Evolutionary conservation across 2,888 invertebrate species (phyloP), one percentile per base, ranked within the genome.

Genomic region (Hecatera dysodea): DNA sequence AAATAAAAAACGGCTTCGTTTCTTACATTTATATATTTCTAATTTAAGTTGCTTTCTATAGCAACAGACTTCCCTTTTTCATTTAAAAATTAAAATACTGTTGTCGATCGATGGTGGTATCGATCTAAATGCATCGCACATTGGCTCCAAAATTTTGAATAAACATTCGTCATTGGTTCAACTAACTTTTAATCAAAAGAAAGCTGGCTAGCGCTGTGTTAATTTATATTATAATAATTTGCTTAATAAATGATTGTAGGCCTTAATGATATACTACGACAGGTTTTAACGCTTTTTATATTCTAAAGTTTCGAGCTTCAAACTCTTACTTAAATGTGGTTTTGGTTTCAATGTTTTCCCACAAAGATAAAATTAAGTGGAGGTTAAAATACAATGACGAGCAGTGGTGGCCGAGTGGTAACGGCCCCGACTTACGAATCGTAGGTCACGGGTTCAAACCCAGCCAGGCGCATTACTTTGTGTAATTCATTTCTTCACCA

Each of bases 201-300:
- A 81, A 81, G 72, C 39, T 39, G 17, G 36, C 17, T 68, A 62
- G 42, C 55, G 22, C 44, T 33, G 9, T 44, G 29, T 67, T 62
- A 70, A 70, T 62, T 19, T 7, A 72, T 69, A 68, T 75, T 68
- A 73, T 74, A 70, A 71, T 60, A 22, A 81, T 71, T 46, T 39
- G 33, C 48, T 48, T 70, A 60, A 65, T 78, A 75, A 67, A 75
- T 60, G n/a, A 69, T 67, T 66, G 27, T 71, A 72, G 44, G 29
- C 33, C 65, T 53, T 67, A 72, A 72, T 74, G 56, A 72, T 74
- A 67, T 66, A 67, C 50, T 42, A 53, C 56, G 72, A 71, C 75
- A 67, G 62, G 67, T 75, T 78, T 42, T 50, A 72, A 72, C 68
- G 53, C 36, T 44, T 52, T 66, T 67, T 57, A 73, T 68, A 73